Base-by-base conservation (phyloP, 1,140 invertebrate species). In the Palaemon carinicauda region DNA sequence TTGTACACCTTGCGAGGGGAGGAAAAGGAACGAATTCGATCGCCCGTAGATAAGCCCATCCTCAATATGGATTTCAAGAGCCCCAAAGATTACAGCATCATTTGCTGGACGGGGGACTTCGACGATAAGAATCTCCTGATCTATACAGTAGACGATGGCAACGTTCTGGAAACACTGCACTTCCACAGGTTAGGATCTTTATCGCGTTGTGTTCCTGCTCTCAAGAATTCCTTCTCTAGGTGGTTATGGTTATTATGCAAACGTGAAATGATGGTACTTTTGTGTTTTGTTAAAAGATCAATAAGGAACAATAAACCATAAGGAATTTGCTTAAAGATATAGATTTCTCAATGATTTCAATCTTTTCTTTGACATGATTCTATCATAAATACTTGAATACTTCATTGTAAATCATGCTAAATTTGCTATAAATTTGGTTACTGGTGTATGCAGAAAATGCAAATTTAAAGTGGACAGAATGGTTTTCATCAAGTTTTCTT, bases 91-190 rank as follows among this genome's bases (percentile, higher is more conserved):
- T 95, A 95, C 90, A 92, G 94, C 84, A 93, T 96, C 21, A 92
- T 95, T 1, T 96, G 95, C 90, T 97, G 96, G 96, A 95, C 94
- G 65, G 96, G 95, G 12, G 94, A 94, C 78, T 93, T 96, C 54
- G 96, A 97, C 65, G 94, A 96, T 75, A 93, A 94, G 29, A 91
- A 92, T 33, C 93, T 97, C 91, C 90, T 95, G 15, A 91, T 96
- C 5, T 93, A 95, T 65, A 94, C 94, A 75, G 93, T 93, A 77
- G 93, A 92, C 27, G 91, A 93, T 0, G 93, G 93, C 1, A 90
- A 88, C 10, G 92, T 92, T 87, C 92, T 95, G 56, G 93, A 95
- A 51, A 93, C 95, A 0, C 92, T 97, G 33, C 90, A 94, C 69
- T 97, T 96, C 91, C 95, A 96, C 90, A 95, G 94, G 93, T 95